These are phyloP conservation scores for Tenrec ecaudatus DNA, from an alignment of 2,113 vertebrate genomes.

Conservation along the genomic window DNA sequence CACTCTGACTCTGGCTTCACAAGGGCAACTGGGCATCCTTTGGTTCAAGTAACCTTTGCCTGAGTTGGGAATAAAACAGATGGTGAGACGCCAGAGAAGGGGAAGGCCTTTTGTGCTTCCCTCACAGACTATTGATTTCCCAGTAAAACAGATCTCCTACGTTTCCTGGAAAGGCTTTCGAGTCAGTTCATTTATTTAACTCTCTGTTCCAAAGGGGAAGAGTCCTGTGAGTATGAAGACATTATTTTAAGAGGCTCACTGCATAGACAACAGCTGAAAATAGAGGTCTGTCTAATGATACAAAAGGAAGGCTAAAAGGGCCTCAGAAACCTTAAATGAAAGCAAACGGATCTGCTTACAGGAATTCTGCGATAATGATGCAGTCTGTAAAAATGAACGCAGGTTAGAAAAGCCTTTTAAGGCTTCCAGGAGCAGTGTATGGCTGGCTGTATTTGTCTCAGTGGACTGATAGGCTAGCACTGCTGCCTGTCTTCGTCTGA, in stretches of 20 bases:
- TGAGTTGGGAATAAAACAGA: slow-evolving; percentile 40
- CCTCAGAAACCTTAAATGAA: slow-evolving; percentile 50
- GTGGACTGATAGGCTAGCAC: not conserved
- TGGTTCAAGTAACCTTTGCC: slow-evolving; percentile 63
- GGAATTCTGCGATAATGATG: slow-evolving; percentile 31
- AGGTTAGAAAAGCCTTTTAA: slow-evolving; percentile 2
- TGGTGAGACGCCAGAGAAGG: slow-evolving; percentile 23
- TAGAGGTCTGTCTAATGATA: not conserved
- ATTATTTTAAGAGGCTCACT: slow-evolving; percentile 48
- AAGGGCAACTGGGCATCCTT: slow-evolving; percentile 26
- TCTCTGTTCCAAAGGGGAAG: slow-evolving; percentile 50
- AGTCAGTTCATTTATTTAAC: slow-evolving; percentile 54
- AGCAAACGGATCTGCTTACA: slow-evolving; percentile 43
- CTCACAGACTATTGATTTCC: slow-evolving; percentile 49
- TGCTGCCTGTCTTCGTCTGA: not conserved
- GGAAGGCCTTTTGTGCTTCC: slow-evolving; percentile 2
- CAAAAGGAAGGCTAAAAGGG: slow-evolving; percentile 19
- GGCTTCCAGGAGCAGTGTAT: not conserved
- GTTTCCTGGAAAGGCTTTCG: slow-evolving; percentile 60
- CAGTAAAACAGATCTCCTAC: slow-evolving; percentile 54
- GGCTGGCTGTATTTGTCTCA: not conserved
- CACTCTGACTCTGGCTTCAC: slow-evolving; percentile 46
- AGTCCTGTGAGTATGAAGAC: slow-evolving; percentile 4
- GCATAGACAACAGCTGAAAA: slow-evolving; percentile 24
- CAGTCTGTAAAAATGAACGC: slow-evolving; percentile 32